Evolutionary conservation across 2,888 invertebrate genomes (phyloP), one percentile per base, ranked within the genome.

Genomic region (Pseudeuparius sepicola): DNA sequence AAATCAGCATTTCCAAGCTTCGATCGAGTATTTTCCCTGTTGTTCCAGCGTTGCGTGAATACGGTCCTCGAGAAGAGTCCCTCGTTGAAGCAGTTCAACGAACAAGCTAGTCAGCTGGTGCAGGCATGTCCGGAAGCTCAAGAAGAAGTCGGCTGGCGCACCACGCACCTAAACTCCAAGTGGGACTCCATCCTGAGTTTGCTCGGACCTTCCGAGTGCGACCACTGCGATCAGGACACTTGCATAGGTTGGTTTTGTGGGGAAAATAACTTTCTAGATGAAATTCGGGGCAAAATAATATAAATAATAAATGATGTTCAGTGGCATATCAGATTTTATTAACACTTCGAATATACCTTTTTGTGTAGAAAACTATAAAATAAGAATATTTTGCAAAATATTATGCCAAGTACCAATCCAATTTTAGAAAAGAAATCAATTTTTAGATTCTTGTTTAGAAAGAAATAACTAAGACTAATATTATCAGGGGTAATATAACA

Each of bases 101-200:
- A 85, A 53, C 85, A 85, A 61, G 80, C 81, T 40, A 63, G 73
- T 53, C 78, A 81, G 59, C 66, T 86, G 45, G 74, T 79, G 49
- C 62, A 67, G 49, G 65, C 71, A 35, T 68, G 70, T 56, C 75
- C 77, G 36, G 66, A 70, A 47, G 63, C 73, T 47, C 68, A 68
- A 50, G 75, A 76, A 44, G 76, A 78, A 61, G 78, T 86, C 40
- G 70, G 71, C 32, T 78, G 79, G 73, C 70, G 81, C 44, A 72
- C 83, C 45, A 73, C 76, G 52, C 78, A 79, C 54, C 66, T 87
- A 44, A 83, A 81, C 56, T 71, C 74, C 39, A 83, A 82, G 61
- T 86, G 86, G 87, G 79, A 81, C 55, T 71, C 76, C 32, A 71
- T 86, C 39, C 76, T 81, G 45, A 67, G 76, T 50, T 71, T 78